These are phyloP conservation scores for Aricia artaxerxes DNA, from an alignment of 2,888 invertebrate species.

Conservation along the genomic window DNA sequence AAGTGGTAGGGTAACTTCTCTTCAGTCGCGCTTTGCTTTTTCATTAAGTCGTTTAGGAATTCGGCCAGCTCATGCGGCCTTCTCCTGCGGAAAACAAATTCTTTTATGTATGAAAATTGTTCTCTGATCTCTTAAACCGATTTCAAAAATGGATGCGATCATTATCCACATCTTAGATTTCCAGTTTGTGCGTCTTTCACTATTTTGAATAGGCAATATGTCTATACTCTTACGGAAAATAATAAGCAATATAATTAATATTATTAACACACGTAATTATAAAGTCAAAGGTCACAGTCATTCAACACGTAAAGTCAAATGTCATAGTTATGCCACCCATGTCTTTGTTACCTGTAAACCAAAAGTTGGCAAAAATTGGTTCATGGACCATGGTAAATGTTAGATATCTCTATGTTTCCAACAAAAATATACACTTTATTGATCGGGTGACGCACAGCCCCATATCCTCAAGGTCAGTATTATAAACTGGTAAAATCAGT, in stretches of 20 bases:
- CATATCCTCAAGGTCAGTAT: too few relatives aligned
- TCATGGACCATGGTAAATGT: too few relatives aligned
- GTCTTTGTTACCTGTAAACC: too few relatives aligned
- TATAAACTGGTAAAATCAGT: neutral
- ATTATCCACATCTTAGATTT: neutral
- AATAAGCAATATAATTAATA: slow-evolving; percentile 1
- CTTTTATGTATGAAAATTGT: slow-evolving; percentile 38
- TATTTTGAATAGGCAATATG: neutral
- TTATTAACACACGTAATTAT: neutral
- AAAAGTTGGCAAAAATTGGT: too few relatives aligned
- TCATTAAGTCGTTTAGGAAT: slow-evolving; percentile 78
- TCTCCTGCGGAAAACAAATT: slow-evolving; percentile 76
- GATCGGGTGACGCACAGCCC: too few relatives aligned
- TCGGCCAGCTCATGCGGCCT: slow-evolving; percentile 77
- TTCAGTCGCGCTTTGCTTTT: slow-evolving; percentile 65
- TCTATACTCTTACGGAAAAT: neutral
- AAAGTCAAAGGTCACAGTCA: neutral
- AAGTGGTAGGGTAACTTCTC: slow-evolving; percentile 80
- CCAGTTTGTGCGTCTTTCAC: neutral
- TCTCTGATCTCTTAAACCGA: neutral
- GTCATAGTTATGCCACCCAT: neutral
- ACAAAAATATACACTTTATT: too few relatives aligned
- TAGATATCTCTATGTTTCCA: too few relatives aligned
- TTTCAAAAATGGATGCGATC: neutral
- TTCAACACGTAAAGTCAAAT: neutral